Evolutionary conservation across 2,797 vertebrate genomes (phyloP), one percentile per base, ranked within the genome.

Genomic region (Diplodus puntazzo): DNA sequence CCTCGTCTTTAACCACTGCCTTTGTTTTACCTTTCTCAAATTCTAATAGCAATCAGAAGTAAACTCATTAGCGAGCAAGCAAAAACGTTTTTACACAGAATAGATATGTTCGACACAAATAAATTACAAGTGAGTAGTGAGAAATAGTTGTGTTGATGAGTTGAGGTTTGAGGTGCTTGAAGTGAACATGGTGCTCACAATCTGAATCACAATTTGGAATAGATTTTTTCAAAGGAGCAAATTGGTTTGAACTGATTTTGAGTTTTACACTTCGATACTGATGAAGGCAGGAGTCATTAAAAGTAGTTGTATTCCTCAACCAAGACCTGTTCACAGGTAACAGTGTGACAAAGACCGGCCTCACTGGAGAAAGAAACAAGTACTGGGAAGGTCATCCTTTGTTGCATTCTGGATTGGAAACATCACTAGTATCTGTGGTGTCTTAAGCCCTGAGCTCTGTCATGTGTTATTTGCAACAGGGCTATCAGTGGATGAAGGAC

Each of bases 401-500:
- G 20, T 55, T 2, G 11, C 13, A 27, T 46, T 53, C 17, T 39
- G 55, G 46, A 11, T 59, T 53, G 25, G 23, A 1, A 48, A 18
- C 21, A 52, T 5, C 30, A 39, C 17, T 2, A 52, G 10, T 25
- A 39, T 53, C 9, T 45, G 16, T 45, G 14, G n/a, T 23, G 23
- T 18, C 23, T 55, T 49, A 3, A 55, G 3, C 21, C 3, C 17
- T 66, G n/a, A 49, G 1, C 39, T 66, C 8, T 75, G 53, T 48
- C 1, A 46, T 72, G 45, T 85, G 30, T 18, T 58, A 17, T 83
- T 39, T 84, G 27, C 12, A 27, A 84, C 93, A 99, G 98, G 97
- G 97, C 59, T 97, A 98, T 93, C 97, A 98, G 87, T 99, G 98
- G 98, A 90, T 99, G 85, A 98, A 98, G 88, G 97, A 99, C 87